Evolutionary conservation across 2,888 invertebrate genomes (phyloP).

Genomic region (Yponomeuta plumbellus): DNA sequence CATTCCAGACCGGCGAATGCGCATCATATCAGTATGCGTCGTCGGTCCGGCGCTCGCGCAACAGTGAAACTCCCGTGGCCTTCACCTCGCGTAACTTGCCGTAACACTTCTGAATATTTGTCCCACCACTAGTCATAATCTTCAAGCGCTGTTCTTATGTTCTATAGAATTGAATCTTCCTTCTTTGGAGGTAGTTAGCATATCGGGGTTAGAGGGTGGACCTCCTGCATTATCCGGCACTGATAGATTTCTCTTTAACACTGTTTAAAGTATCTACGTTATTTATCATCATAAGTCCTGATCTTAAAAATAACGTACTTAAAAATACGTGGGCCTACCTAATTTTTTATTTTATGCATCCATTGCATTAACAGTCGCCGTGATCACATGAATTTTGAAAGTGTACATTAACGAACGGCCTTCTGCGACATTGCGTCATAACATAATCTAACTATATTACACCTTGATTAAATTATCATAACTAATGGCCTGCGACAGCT

Average conservation of each 20-base stretch:
- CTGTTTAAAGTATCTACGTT: too few species aligned
- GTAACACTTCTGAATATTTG: conserved; percentile 31
- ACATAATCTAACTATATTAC: background rate
- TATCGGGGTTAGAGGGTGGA: too few species aligned
- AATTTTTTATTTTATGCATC: too few species aligned
- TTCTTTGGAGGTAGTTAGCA: too few species aligned
- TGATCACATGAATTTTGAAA: too few species aligned
- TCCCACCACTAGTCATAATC: conserved; percentile 21
- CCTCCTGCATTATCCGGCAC: too few species aligned
- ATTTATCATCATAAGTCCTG: too few species aligned
- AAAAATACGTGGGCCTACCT: too few species aligned
- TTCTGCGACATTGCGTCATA: background rate
- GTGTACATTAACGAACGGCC: background rate
- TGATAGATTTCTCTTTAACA: too few species aligned
- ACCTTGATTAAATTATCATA: background rate
- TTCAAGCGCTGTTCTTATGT: background rate
- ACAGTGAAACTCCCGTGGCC: conserved; percentile 59
- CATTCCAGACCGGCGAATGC: background rate
- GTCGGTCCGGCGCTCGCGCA: conserved; percentile 3
- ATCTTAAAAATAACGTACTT: too few species aligned
- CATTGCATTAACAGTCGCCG: too few species aligned
- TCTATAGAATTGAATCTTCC: background rate
- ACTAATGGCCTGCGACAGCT: background rate
- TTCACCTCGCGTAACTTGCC: conserved; percentile 42
- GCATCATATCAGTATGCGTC: background rate